These are phyloP conservation scores for Chaenodraco wilsoni DNA, from an alignment of 2,797 vertebrate species.

Conservation along the genomic window DNA sequence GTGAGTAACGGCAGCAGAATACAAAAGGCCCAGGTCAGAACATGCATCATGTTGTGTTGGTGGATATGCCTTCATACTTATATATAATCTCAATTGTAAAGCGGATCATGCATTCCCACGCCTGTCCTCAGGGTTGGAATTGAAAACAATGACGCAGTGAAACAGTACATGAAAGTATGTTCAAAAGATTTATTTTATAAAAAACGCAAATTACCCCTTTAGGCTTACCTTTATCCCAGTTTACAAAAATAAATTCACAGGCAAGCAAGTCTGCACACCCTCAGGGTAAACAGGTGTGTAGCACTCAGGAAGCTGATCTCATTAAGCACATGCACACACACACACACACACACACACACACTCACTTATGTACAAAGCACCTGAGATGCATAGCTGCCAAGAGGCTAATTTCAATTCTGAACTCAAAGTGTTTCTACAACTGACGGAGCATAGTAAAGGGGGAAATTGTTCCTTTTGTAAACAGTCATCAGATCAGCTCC, in stretches of 20 bases:
- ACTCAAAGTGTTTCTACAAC: slow-evolving; percentile 54
- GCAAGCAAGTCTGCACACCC: slow-evolving; percentile 41
- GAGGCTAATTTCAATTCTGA: slow-evolving; percentile 53
- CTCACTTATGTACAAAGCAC: slow-evolving; percentile 49
- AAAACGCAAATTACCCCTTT: slow-evolving; percentile 47
- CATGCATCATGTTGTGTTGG: slow-evolving; percentile 23
- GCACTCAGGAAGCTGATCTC: slow-evolving; percentile 58
- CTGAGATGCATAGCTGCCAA: slow-evolving; percentile 77
- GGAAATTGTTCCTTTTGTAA: slow-evolving; percentile 47
- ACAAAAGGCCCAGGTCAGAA: slow-evolving; percentile 23
- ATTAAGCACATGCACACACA: slow-evolving; percentile 39
- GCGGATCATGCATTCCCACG: slow-evolving; percentile 29
- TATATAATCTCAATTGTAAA: slow-evolving; percentile 15
- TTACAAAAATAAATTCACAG: slow-evolving; percentile 75
- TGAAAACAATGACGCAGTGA: slow-evolving; percentile 1
- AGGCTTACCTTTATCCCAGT: slow-evolving; percentile 32
- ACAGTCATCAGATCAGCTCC: slow-evolving; percentile 43
- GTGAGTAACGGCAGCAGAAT: slow-evolving; percentile 18
- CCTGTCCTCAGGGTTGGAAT: background rate
- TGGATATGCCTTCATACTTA: slow-evolving; percentile 23
- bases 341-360: slow-evolving; percentile 21
- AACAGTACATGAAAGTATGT: background rate
- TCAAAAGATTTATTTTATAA: slow-evolving; percentile 51
- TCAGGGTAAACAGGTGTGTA: slow-evolving; percentile 61
- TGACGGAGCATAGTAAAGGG: slow-evolving; percentile 37